Evolutionary conservation across 2,797 vertebrate species (phyloP).

Genomic region (Chiroxiphia lanceolata): DNA sequence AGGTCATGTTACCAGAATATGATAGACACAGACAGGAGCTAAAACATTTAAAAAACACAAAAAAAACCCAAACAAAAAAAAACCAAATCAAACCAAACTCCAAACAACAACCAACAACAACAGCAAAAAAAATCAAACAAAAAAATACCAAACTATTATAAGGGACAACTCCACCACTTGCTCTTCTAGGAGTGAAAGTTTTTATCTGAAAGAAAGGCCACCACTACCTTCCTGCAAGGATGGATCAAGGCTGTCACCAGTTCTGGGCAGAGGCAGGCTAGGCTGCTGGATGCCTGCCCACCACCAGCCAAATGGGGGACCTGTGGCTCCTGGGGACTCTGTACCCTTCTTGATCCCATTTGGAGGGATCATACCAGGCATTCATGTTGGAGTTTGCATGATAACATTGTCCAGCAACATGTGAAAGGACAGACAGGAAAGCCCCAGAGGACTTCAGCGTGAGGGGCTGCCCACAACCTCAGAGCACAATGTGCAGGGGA

Average conservation of each 20-base stretch:
- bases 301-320: accelerated
- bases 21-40: not conserved
- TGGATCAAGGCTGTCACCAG: not conserved
- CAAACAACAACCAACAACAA: not conserved
- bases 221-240: not conserved
- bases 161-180: not conserved
- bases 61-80: not conserved
- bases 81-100: not conserved
- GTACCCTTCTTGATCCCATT: accelerated
- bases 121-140: not conserved
- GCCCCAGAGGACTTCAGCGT: accelerated
- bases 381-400: not conserved
- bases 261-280: not conserved
- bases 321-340: not conserved
- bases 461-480: not conserved
- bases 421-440: not conserved
- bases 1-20: not conserved
- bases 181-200: not conserved
- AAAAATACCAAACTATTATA: not conserved
- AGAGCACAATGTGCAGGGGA: not conserved
- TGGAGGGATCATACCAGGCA: not conserved
- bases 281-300: not conserved
- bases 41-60: not conserved
- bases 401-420: not conserved
- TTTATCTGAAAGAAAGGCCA: not conserved